Percentiles rank a stretch among this genome's conserved stretches.
These are phyloP conservation scores for Andrena camellia DNA, from an alignment of 2,888 invertebrate species.

Conservation along the genomic window DNA sequence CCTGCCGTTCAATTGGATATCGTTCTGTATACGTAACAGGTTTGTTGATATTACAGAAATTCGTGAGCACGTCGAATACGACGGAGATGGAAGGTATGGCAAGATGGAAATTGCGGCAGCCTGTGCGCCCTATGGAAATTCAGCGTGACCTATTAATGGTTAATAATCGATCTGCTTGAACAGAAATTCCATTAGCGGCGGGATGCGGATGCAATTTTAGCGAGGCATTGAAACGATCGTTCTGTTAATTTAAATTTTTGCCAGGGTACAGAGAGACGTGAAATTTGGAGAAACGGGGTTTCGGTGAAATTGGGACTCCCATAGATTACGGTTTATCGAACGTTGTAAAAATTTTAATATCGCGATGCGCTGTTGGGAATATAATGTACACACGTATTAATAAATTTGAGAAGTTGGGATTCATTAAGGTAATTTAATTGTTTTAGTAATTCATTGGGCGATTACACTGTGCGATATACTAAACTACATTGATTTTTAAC, in stretches of 20 bases:
- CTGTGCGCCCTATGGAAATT: conserved; percentile 14
- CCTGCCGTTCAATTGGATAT: not conserved
- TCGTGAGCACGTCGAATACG: not conserved
- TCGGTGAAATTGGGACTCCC: not conserved
- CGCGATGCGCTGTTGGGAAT: not conserved
- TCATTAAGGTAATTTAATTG: too few relatives aligned
- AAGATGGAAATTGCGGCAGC: conserved; percentile 32
- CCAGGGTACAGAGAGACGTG: not conserved
- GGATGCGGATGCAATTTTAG: conserved; percentile 43
- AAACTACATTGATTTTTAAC: too few relatives aligned
- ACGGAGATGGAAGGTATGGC: conserved; percentile 10
- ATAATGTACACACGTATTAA: too few relatives aligned
- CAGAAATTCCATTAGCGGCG: conserved; percentile 48
- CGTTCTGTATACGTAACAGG: not conserved
- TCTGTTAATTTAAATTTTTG: conserved; percentile 40
- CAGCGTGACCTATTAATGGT: conserved; percentile 50
- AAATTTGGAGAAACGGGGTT: not conserved
- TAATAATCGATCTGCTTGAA: conserved; percentile 52
- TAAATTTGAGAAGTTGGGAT: too few relatives aligned
- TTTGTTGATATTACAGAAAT: conserved; percentile 10
- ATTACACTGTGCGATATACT: too few relatives aligned
- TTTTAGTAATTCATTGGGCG: too few relatives aligned
- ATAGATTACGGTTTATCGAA: not conserved
- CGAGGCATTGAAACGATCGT: conserved; percentile 19
- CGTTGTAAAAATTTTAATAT: not conserved